Evolutionary conservation across 1,140 invertebrate species (phyloP).

Genomic region (Lanistes nyassanus): DNA sequence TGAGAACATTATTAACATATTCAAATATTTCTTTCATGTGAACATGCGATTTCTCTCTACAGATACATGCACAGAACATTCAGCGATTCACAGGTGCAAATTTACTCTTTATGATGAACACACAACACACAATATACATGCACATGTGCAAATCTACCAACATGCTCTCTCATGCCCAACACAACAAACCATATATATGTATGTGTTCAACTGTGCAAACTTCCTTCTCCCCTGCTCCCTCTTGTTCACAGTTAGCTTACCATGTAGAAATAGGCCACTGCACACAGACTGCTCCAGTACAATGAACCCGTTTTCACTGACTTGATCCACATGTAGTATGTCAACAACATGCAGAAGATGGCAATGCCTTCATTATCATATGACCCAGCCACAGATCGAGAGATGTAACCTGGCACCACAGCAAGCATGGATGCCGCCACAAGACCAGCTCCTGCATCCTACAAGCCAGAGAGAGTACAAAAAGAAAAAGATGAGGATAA

Average conservation of each 20-base stretch:
- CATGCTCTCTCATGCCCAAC: neutral
- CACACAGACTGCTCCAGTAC: constrained; percentile 88
- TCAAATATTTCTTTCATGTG: too few species aligned
- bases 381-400: constrained; percentile 94
- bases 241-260: constrained; percentile 69
- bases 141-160: too few species aligned
- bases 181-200: neutral
- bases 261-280: constrained; percentile 98
- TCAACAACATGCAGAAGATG: constrained; percentile 98
- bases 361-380: constrained; percentile 99
- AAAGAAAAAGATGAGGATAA: too few species aligned
- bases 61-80: too few species aligned
- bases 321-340: constrained; percentile 98
- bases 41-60: too few species aligned
- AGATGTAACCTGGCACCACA: constrained; percentile 98
- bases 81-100: too few species aligned
- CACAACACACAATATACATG: too few species aligned
- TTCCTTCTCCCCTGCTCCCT: neutral
- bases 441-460: constrained; percentile 91
- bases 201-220: neutral
- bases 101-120: too few species aligned
- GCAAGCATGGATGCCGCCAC: constrained; percentile 94
- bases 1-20: too few species aligned
- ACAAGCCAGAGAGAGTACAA: neutral
- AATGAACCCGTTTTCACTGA: constrained; percentile 95